These are phyloP conservation scores for Ibycter americanus DNA, from an alignment of 2,797 vertebrate genomes.

Conservation along the genomic window DNA sequence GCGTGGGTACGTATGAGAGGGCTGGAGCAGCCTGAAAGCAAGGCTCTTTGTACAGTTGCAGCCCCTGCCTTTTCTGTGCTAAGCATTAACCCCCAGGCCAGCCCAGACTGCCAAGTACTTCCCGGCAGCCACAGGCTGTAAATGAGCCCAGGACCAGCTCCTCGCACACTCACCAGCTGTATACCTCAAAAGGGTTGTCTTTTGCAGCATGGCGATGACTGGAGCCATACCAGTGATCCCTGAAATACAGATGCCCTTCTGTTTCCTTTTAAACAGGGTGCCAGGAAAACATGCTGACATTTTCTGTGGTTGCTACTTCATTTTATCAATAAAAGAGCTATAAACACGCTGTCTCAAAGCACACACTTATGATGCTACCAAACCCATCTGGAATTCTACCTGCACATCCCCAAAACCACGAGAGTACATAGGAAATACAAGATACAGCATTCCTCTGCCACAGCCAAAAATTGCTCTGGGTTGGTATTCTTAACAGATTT, in stretches of 20 bases:
- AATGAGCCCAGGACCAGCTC: neutral
- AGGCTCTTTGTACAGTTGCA: neutral
- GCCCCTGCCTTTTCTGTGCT: neutral
- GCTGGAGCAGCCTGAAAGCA: neutral
- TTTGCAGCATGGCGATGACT: neutral
- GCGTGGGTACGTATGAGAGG: fast-evolving
- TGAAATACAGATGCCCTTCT: neutral
- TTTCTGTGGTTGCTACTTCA: neutral
- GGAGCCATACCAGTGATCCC: neutral
- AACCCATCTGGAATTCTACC: neutral
- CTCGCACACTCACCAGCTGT: neutral
- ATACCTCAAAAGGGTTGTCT: neutral
- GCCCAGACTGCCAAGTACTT: fast-evolving
- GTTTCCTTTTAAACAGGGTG: neutral
- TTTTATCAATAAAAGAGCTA: neutral
- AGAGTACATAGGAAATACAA: neutral
- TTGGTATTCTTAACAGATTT: neutral
- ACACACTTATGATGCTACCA: neutral
- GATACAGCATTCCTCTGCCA: neutral
- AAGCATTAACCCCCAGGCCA: neutral
- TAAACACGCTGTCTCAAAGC: neutral
- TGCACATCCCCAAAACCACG: neutral
- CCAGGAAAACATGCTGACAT: neutral
- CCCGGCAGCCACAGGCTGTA: fast-evolving
- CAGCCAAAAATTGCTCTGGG: neutral